Evolutionary conservation across 2,797 vertebrate genomes (phyloP).

Genomic region (Coregonus suidteri): DNA sequence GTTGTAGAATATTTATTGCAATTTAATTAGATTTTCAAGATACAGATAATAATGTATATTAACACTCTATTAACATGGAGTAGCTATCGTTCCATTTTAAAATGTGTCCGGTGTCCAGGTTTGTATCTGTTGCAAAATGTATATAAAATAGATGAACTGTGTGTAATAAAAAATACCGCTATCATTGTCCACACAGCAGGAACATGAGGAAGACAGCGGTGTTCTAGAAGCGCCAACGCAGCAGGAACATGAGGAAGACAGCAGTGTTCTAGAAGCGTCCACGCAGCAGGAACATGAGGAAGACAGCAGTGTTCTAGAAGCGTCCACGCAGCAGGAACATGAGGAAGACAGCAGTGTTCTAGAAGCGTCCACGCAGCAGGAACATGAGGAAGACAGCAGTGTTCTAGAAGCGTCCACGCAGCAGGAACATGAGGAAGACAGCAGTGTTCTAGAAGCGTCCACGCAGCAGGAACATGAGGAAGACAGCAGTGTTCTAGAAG

Average conservation of each 20-base stretch:
- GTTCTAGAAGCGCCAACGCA: conserved; percentile 72
- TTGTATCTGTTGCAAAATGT: conserved; percentile 26
- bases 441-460: conserved; percentile 76
- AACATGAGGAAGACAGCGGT: neutral
- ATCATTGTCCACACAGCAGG: neutral
- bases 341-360: conserved; percentile 78
- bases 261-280: conserved; percentile 68
- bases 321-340: conserved; percentile 80
- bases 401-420: conserved; percentile 70
- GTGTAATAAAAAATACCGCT: neutral
- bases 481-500: conserved; percentile 73
- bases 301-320: conserved; percentile 74
- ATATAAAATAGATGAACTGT: conserved; percentile 12
- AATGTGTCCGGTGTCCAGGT: conserved; percentile 33
- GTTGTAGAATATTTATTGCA: conserved; percentile 23
- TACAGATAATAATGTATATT: conserved; percentile 21
- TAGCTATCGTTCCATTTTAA: neutral
- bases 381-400: conserved; percentile 83
- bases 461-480: conserved; percentile 83
- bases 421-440: conserved; percentile 83
- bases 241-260: conserved; percentile 83
- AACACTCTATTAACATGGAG: conserved; percentile 22
- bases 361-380: conserved; percentile 77
- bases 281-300: conserved; percentile 83
- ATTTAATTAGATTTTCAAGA: conserved; percentile 18